Percentiles rank a stretch among this genome's conserved stretches.
These are phyloP conservation scores for Perdita meconis DNA, from an alignment of 2,888 invertebrate species.

Conservation along the genomic window DNA sequence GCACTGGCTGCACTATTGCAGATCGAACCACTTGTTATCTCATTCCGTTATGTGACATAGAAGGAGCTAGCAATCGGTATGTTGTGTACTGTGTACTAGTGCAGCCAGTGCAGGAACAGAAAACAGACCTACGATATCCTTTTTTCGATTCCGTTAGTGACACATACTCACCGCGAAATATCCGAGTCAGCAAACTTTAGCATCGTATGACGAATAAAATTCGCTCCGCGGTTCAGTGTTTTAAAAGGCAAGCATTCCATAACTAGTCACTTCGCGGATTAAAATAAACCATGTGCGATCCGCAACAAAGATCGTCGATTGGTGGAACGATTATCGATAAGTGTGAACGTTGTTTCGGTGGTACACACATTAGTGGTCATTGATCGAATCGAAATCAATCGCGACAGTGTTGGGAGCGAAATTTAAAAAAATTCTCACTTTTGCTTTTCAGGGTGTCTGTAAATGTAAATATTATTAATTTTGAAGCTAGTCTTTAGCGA, in stretches of 20 bases:
- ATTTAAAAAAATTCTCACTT: too few species aligned
- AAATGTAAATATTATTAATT: conserved; percentile 32
- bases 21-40: too few species aligned
- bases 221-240: conserved; percentile 5
- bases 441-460: too few species aligned
- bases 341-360: neutral
- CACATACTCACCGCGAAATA: conserved; percentile 15
- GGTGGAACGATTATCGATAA: neutral
- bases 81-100: too few species aligned
- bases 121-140: conserved; percentile 3
- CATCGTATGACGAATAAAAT: conserved; percentile 44
- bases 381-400: too few species aligned
- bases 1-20: too few species aligned
- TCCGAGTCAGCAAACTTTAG: conserved; percentile 21
- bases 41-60: too few species aligned
- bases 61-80: too few species aligned
- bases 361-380: too few species aligned
- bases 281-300: neutral
- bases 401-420: too few species aligned
- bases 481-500: conserved; percentile 48
- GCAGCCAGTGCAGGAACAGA: too few species aligned
- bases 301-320: neutral
- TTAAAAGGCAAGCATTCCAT: conserved; percentile 15
- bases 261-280: neutral
- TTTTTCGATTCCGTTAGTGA: conserved; percentile 14